phyloP scores from a whole-genome alignment of 2,797 vertebrate genomes.

The Lindbergichthys nudifrons region DNA sequence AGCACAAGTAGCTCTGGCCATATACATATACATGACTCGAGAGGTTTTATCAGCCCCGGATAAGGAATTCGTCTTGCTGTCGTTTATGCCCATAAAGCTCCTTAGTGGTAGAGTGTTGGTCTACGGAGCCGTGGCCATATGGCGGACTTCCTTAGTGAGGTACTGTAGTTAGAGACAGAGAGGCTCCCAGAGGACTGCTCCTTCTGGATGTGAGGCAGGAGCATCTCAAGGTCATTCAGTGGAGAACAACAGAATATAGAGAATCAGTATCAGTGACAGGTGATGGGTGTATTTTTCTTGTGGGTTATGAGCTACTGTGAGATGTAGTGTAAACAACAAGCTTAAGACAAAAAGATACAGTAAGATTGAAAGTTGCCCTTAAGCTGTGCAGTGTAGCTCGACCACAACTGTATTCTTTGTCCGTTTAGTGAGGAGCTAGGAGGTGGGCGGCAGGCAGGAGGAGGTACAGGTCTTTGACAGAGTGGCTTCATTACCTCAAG shows the following conservation, averaged over 20 bases:
- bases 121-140: conserved; percentile 57
- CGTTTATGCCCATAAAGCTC: conserved; percentile 65
- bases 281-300: conserved; percentile 20
- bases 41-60: conserved; percentile 55
- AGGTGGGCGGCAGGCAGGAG: conserved; percentile 48
- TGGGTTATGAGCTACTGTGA: conserved; percentile 24
- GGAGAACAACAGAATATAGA: conserved; percentile 35
- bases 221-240: conserved; percentile 62
- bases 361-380: conserved; percentile 51
- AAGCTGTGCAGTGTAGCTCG: conserved; percentile 53
- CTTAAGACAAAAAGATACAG: conserved; percentile 36
- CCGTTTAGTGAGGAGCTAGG: conserved; percentile 52
- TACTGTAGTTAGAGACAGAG: conserved; percentile 23
- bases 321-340: conserved; percentile 31
- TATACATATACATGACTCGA: conserved; percentile 48
- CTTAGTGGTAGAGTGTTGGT: conserved; percentile 43
- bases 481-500: conserved; percentile 83
- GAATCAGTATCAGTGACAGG: conserved; percentile 17
- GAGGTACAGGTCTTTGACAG: conserved; percentile 78
- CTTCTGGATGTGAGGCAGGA: conserved; percentile 23
- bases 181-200: conserved; percentile 29
- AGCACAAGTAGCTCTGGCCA: conserved; percentile 45
- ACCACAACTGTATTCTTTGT: conserved; percentile 48
- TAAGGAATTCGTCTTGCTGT: conserved; percentile 60
- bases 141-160: conserved; percentile 43